Evolutionary conservation across 2,113 vertebrate species (phyloP), one percentile per base, ranked within the genome.

Genomic region (Chionomys nivalis): DNA sequence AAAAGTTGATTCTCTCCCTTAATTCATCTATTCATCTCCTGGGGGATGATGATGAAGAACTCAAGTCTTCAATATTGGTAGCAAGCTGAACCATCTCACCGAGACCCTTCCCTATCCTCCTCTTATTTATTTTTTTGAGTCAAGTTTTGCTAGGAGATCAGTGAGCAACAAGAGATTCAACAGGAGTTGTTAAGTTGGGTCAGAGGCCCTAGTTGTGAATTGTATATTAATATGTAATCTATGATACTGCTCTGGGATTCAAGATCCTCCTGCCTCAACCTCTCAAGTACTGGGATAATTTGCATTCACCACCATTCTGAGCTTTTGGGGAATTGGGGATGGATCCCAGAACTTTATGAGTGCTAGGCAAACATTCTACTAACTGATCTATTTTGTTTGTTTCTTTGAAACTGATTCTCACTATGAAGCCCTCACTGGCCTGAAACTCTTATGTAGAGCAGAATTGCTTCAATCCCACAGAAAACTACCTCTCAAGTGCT

Each of bases 151-250:
- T 73, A 68, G 33, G 26, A 75, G 39, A 81, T 90, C 16, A 93
- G 6, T 76, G 52, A 90, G 31, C 6, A 76, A 73, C n/a, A 52
- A 95, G 47, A 90, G 36, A 89, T 94, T 75, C 26, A 78, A 42
- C 5, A 85, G 66, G 78, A 94, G 14, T 95, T 96, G 14, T 95
- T 96, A 44, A 9, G 5, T 94, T 94, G 55, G 13, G 13, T 90
- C 11, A 68, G 36, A 89, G 17, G 66, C 39, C 89, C 73, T 13
- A 42, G 13, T 31, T 14, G 26, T 79, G 17, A 92, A 33, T 94
- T 47, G 63, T 44, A 55, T 1, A 55, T 31, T 73, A 88, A 52
- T 87, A 13, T 39, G 16, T 87, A 55, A 33, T 72, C 70, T 55
- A 14, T 72, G 42, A 19, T 47, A 13, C 28, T 88, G 36, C 12